These are phyloP conservation scores for Amphimallon solstitiale DNA, from an alignment of 2,888 invertebrate genomes.

Conservation along the genomic window DNA sequence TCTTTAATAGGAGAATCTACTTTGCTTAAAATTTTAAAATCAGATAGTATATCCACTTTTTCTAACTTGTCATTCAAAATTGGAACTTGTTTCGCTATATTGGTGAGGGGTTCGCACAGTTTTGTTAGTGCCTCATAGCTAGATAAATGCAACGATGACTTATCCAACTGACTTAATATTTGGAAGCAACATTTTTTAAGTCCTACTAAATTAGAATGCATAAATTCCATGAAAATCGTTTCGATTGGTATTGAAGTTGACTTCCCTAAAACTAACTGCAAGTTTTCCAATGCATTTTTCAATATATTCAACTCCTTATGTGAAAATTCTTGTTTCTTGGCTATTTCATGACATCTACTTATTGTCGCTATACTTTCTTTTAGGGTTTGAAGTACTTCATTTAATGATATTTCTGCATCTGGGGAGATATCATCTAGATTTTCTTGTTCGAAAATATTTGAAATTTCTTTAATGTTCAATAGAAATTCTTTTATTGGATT, in stretches of 20 bases:
- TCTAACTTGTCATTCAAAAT: neutral
- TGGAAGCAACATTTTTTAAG: constrained; percentile 17
- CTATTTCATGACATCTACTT: neutral
- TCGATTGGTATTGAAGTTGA: constrained; percentile 35
- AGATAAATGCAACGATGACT: constrained; percentile 25
- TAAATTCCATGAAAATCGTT: constrained; percentile 31
- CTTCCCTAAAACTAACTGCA: neutral
- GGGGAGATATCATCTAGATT: constrained; percentile 33
- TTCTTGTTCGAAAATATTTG: constrained; percentile 22
- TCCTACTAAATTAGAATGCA: constrained; percentile 30
- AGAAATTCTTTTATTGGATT: constrained; percentile 33
- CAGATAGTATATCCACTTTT: neutral
- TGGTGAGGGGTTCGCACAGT: constrained; percentile 6
- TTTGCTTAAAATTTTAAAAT: constrained; percentile 9
- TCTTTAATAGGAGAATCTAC: neutral
- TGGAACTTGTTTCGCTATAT: constrained; percentile 4
- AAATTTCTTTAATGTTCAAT: constrained; percentile 23
- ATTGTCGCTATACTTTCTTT: constrained; percentile 7
- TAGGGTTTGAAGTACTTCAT: neutral
- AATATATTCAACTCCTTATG: constrained; percentile 15
- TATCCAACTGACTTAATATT: constrained; percentile 28
- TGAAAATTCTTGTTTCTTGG: constrained; percentile 6
- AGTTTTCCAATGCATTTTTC: constrained; percentile 4
- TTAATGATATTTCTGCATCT: constrained; percentile 1
- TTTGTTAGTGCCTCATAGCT: constrained; percentile 23